These are phyloP conservation scores for Setophaga coronata DNA, from an alignment of 2,113 vertebrate species.

Conservation along the genomic window DNA sequence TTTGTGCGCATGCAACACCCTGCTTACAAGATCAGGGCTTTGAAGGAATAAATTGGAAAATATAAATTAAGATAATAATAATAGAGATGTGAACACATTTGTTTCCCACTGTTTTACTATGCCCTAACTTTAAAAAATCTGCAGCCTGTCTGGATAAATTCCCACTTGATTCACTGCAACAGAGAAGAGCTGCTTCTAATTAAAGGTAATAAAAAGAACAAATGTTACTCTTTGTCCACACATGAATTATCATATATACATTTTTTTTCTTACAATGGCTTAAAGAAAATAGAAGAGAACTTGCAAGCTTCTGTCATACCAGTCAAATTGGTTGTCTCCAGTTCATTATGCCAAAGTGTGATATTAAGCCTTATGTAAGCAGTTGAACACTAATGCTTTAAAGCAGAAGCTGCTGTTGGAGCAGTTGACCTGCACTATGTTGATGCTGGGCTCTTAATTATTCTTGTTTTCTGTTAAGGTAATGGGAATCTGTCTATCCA, in stretches of 20 bases:
- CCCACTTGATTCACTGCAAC: neutral
- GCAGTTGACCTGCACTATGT: neutral
- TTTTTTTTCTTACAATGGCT: neutral
- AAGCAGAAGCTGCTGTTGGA: neutral
- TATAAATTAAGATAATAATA: neutral
- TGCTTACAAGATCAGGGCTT: neutral
- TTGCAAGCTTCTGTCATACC: neutral
- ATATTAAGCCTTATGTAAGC: neutral
- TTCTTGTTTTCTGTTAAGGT: neutral
- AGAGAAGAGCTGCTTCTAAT: neutral
- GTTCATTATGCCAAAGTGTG: neutral
- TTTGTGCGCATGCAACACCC: neutral
- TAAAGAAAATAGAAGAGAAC: neutral
- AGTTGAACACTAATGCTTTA: neutral
- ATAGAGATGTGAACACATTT: neutral
- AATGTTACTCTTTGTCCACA: neutral
- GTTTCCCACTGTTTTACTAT: neutral
- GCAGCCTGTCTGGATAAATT: neutral
- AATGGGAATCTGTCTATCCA: neutral
- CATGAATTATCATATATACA: neutral
- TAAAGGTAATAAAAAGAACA: neutral
- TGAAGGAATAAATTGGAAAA: neutral
- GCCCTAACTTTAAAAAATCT: neutral
- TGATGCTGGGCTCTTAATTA: neutral
- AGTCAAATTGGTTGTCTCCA: accelerated